A percentile compares a stretch with the other conserved stretches of the same genome.
Evolutionary conservation across 2,888 invertebrate genomes (phyloP).

Genomic region (Boloria selene): DNA sequence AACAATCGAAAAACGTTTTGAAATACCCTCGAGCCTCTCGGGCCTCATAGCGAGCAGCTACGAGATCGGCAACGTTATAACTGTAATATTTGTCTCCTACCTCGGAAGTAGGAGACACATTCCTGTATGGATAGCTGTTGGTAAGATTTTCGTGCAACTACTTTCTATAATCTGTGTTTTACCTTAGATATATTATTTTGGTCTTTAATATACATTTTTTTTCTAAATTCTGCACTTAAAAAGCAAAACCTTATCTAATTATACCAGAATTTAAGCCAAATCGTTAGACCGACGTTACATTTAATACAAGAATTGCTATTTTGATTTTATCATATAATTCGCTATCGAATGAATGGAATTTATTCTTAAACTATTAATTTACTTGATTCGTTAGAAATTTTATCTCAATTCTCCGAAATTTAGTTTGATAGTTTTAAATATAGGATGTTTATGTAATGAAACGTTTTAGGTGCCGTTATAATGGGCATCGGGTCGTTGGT

Average conservation of each 20-base stretch:
- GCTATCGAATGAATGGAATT: too few relatives aligned
- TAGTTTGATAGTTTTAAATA: not conserved
- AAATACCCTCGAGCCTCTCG: conserved; percentile 96
- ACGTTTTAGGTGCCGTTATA: conserved; percentile 88
- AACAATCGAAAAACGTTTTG: conserved; percentile 97
- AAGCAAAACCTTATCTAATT: too few relatives aligned
- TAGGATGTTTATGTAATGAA: conserved; percentile 23
- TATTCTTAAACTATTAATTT: too few relatives aligned
- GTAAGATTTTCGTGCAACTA: conserved; percentile 68
- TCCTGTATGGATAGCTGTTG: conserved; percentile 97
- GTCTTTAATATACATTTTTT: not conserved
- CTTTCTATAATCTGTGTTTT: not conserved
- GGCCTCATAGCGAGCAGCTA: conserved; percentile 97
- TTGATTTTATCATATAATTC: too few relatives aligned
- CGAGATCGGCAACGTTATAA: conserved; percentile 97
- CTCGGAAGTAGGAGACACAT: conserved; percentile 95
- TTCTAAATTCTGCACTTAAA: not conserved
- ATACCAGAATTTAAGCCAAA: too few relatives aligned
- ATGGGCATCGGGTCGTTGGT: conserved; percentile 97
- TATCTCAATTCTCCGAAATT: not conserved
- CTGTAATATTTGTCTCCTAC: conserved; percentile 97
- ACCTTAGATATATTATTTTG: too few relatives aligned
- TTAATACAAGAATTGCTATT: too few relatives aligned
- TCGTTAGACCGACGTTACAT: too few relatives aligned
- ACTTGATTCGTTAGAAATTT: too few relatives aligned